Percentiles rank a stretch among this genome's conserved stretches.
Conservation (phyloP, 2,797 vertebrate genomes). For the Trachops cirrhosus region DNA sequence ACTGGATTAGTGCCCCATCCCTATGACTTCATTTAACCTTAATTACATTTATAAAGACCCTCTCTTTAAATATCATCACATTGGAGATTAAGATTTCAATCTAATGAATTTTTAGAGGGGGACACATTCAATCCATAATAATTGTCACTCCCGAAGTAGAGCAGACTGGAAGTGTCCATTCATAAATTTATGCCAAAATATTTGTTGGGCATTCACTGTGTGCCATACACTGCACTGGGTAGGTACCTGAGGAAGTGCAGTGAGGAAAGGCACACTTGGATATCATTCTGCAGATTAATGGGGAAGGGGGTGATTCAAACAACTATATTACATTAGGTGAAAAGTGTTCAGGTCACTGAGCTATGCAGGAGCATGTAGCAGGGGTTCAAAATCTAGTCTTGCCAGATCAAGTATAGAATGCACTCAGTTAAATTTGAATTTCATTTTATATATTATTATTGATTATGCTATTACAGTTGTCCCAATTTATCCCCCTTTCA, state of each 20-base stretch:
- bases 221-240: neutral
- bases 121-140: neutral
- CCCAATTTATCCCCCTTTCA: too few relatives aligned
- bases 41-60: neutral
- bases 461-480: too few relatives aligned
- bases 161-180: neutral
- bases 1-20: neutral
- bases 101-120: neutral
- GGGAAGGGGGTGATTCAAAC: neutral
- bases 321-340: neutral
- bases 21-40: neutral
- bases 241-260: neutral
- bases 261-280: neutral
- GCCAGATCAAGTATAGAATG: neutral
- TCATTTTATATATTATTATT: neutral
- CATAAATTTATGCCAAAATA: neutral
- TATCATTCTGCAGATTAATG: neutral
- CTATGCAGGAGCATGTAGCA: neutral
- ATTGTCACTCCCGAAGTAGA: neutral
- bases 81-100: neutral
- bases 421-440: neutral
- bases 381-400: neutral
- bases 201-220: neutral
- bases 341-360: neutral
- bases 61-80: neutral